These are phyloP conservation scores for Cairina moschata DNA, from an alignment of 2,113 vertebrate genomes.

Conservation along the genomic window DNA sequence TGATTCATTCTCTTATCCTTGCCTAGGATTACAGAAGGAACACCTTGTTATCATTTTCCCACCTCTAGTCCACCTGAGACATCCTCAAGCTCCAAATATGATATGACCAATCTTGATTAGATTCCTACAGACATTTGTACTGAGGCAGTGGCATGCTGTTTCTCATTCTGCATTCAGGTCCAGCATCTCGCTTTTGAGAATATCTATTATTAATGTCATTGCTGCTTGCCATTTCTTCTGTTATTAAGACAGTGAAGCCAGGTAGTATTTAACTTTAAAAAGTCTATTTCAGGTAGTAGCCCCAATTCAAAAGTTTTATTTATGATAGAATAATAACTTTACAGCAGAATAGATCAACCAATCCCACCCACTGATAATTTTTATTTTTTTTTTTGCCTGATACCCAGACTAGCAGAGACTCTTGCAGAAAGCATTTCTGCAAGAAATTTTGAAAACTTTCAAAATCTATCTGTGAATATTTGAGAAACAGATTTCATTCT, in stretches of 20 bases:
- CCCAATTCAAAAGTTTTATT: not conserved
- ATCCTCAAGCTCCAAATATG: not conserved
- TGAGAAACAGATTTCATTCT: not conserved
- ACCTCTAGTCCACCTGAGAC: conserved; percentile 8
- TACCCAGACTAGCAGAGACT: not conserved
- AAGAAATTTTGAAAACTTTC: too few species aligned
- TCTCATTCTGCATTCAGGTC: not conserved
- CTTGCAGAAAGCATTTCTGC: not conserved
- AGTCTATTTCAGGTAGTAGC: not conserved
- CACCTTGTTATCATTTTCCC: conserved; percentile 12
- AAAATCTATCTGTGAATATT: not conserved
- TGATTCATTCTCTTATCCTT: not conserved
- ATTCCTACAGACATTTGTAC: conserved; percentile 9
- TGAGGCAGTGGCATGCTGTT: not conserved
- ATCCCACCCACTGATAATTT: not conserved
- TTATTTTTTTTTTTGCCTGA: not conserved
- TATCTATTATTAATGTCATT: conserved; percentile 49
- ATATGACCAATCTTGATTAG: conserved; percentile 47
- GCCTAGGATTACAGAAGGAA: not conserved
- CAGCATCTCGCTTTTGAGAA: conserved; percentile 2
- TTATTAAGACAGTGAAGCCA: not conserved
- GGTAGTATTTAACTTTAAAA: not conserved
- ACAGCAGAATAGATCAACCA: not conserved
- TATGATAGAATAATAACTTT: not conserved
- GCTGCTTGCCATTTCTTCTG: not conserved